These are phyloP conservation scores for Kryptolebias ocellatus DNA, from an alignment of 2,797 vertebrate genomes.

Conservation along the genomic window DNA sequence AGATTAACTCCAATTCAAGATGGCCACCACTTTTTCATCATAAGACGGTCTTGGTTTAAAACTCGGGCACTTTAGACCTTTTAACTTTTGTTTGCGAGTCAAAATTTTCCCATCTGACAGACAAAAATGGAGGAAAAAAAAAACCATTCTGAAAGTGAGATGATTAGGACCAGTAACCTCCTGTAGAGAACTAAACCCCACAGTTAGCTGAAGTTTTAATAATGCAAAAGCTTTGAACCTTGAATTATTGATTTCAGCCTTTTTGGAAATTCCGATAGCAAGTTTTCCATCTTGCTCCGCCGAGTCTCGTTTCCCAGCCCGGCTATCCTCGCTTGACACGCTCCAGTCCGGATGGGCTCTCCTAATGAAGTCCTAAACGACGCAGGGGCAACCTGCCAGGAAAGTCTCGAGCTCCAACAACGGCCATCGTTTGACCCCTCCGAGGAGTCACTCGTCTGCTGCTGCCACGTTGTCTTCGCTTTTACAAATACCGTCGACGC, in stretches of 20 bases:
- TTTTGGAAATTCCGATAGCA: not conserved
- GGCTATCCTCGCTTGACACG: not conserved
- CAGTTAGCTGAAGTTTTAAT: not conserved
- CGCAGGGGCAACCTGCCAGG: not conserved
- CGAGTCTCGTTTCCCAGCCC: not conserved
- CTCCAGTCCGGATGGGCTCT: not conserved
- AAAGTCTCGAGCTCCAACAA: not conserved
- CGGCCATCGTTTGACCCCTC: slow-evolving; percentile 7
- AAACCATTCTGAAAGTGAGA: not conserved
- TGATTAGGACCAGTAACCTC: not conserved
- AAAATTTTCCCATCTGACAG: not conserved
- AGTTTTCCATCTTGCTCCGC: not conserved
- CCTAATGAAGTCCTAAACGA: not conserved
- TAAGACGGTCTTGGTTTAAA: too few species aligned
- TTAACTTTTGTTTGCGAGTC: not conserved
- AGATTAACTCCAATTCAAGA: too few species aligned
- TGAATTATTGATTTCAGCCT: not conserved
- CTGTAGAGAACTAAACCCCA: not conserved
- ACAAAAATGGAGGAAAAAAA: not conserved
- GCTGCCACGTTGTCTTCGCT: not conserved
- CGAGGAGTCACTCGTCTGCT: slow-evolving; percentile 13
- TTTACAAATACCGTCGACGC: slow-evolving; percentile 17
- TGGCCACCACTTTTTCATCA: too few species aligned
- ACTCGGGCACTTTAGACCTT: too few species aligned
- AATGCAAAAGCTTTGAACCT: not conserved